These are phyloP conservation scores for Helogale parvula DNA, from an alignment of 2,113 vertebrate genomes.

Conservation along the genomic window DNA sequence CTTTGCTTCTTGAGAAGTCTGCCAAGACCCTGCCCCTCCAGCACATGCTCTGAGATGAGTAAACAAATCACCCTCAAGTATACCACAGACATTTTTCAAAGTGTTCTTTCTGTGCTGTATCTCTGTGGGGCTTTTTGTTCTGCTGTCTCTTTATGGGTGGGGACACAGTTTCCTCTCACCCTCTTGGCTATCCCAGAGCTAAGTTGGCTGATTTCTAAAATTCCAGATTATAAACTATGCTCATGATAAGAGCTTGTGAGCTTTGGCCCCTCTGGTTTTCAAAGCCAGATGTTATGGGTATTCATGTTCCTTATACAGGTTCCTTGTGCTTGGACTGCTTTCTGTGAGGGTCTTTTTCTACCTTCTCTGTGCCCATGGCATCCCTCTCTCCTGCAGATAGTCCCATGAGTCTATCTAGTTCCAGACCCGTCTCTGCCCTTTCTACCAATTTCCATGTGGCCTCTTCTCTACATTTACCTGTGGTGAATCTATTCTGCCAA, in stretches of 20 bases:
- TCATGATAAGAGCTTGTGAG: neutral
- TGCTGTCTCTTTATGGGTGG: neutral
- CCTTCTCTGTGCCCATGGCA: neutral
- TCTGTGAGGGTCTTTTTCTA: neutral
- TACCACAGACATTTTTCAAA: neutral
- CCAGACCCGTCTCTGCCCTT: neutral
- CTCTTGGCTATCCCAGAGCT: neutral
- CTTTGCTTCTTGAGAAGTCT: neutral
- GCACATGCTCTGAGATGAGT: neutral
- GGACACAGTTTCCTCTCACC: neutral
- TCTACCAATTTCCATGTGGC: neutral
- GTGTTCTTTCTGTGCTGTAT: neutral
- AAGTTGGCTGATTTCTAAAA: neutral
- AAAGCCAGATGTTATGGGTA: neutral
- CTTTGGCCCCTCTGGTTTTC: neutral
- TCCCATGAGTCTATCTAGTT: neutral
- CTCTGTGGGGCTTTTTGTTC: neutral
- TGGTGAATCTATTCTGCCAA: neutral
- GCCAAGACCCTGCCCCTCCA: neutral
- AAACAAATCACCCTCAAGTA: neutral
- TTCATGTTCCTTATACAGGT: neutral
- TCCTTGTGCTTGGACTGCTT: neutral
- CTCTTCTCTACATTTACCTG: neutral
- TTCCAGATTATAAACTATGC: neutral
- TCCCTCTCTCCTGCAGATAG: neutral